phyloP scores from a whole-genome alignment of 2,888 invertebrate species.

The Sarcophaga rosellei region DNA sequence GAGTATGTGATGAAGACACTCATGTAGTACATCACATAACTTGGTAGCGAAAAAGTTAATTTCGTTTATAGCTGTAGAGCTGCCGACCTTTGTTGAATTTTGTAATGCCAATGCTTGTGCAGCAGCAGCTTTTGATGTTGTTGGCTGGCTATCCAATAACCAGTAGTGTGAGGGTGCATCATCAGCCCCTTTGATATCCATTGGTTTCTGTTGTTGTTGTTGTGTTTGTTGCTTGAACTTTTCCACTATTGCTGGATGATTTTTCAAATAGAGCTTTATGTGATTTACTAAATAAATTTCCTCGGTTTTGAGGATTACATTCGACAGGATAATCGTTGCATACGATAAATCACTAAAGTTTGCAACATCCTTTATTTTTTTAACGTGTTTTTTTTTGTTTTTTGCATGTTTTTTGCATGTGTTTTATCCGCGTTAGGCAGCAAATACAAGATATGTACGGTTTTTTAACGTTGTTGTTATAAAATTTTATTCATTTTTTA shows the following conservation, averaged over 20 bases:
- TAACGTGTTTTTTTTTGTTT: conserved; percentile 35
- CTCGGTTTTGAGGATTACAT: conserved; percentile 81
- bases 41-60: conserved; percentile 81
- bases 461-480: conserved; percentile 59
- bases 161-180: conserved; percentile 54
- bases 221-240: conserved; percentile 63
- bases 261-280: conserved; percentile 81
- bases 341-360: conserved; percentile 80
- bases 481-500: conserved; percentile 58
- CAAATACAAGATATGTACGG: conserved; percentile 59
- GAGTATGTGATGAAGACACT: conserved; percentile 74
- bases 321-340: conserved; percentile 80
- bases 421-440: conserved; percentile 52
- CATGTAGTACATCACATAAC: conserved; percentile 79
- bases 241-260: conserved; percentile 76
- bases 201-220: conserved; percentile 62
- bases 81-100: conserved; percentile 46
- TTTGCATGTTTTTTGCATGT: not conserved
- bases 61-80: conserved; percentile 74
- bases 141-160: conserved; percentile 55
- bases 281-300: conserved; percentile 82
- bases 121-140: conserved; percentile 57
- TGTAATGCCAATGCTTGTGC: conserved; percentile 50
- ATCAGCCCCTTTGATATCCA: conserved; percentile 67
- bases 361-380: conserved; percentile 75